These are phyloP conservation scores for Cephus rjabovi DNA, from an alignment of 2,888 invertebrate genomes.

Conservation along the genomic window DNA sequence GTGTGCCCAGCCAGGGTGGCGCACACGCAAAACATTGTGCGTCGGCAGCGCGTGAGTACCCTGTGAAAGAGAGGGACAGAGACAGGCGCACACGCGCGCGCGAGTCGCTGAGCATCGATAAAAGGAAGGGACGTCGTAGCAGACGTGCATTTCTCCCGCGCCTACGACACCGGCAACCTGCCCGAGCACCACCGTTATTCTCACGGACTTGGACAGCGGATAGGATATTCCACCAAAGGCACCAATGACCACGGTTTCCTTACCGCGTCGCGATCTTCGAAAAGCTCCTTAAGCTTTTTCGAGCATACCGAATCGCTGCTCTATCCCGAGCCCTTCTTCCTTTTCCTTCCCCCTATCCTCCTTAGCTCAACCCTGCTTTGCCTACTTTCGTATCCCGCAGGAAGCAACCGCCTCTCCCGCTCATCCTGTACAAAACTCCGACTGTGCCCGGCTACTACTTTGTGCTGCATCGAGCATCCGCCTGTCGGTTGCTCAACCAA, in stretches of 20 bases:
- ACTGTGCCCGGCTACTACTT: not conserved
- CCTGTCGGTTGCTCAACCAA: not conserved
- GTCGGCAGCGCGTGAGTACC: not conserved
- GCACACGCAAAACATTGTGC: not conserved
- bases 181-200: not conserved
- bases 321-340: not conserved
- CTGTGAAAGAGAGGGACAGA: not conserved
- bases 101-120: conserved; percentile 45
- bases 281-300: not conserved
- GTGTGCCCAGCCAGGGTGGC: not conserved
- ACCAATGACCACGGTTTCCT: conserved; percentile 4
- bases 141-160: conserved; percentile 59
- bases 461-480: not conserved
- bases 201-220: not conserved
- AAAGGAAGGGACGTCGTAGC: conserved; percentile 53
- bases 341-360: not conserved
- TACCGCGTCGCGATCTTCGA: not conserved
- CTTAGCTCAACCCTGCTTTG: too few species aligned
- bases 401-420: not conserved
- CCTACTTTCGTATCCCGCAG: not conserved
- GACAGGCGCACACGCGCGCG: conserved; percentile 23
- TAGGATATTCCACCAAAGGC: not conserved
- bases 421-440: not conserved
- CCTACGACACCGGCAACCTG: conserved; percentile 50
- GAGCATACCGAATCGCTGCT: not conserved